Evolutionary conservation across 2,888 invertebrate genomes (phyloP).

Genomic region (Trichopria drosophilae): DNA sequence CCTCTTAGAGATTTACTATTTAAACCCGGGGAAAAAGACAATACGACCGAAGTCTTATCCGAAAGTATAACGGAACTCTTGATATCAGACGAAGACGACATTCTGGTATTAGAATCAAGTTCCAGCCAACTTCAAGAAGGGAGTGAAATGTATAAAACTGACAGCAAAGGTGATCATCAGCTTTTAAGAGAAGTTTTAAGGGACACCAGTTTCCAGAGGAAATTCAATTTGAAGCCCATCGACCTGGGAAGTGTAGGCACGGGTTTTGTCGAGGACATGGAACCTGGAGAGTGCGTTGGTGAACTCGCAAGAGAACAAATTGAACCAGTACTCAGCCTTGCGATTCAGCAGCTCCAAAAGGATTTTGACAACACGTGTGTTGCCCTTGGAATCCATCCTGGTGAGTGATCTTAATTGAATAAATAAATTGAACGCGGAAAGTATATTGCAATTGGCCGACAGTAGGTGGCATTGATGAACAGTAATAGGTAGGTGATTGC

Average conservation of each 20-base stretch:
- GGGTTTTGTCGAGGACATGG: conserved; percentile 64
- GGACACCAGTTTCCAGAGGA: conserved; percentile 83
- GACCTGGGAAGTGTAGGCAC: conserved; percentile 66
- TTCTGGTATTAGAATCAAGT: neutral
- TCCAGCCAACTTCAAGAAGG: conserved; percentile 38
- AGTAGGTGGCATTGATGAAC: too few relatives aligned
- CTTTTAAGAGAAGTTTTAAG: conserved; percentile 78
- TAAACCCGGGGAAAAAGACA: conserved; percentile 37
- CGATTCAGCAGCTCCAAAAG: conserved; percentile 82
- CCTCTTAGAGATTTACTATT: conserved; percentile 51
- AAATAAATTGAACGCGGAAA: neutral
- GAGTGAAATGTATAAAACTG: conserved; percentile 45
- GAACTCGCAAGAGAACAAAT: conserved; percentile 74
- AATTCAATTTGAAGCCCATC: conserved; percentile 79
- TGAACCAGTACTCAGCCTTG: conserved; percentile 80
- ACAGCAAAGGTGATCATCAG: conserved; percentile 65
- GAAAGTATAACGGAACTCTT: conserved; percentile 21
- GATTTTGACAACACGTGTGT: conserved; percentile 85
- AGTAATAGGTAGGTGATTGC: too few relatives aligned
- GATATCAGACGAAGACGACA: too few relatives aligned
- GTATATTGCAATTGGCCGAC: neutral
- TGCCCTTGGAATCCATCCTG: conserved; percentile 83
- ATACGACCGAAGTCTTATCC: too few relatives aligned
- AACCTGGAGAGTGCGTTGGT: conserved; percentile 66
- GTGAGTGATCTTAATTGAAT: conserved; percentile 62